Base-by-base conservation (phyloP, 1,140 invertebrate genomes). In the Reticulitermes speratus region DNA sequence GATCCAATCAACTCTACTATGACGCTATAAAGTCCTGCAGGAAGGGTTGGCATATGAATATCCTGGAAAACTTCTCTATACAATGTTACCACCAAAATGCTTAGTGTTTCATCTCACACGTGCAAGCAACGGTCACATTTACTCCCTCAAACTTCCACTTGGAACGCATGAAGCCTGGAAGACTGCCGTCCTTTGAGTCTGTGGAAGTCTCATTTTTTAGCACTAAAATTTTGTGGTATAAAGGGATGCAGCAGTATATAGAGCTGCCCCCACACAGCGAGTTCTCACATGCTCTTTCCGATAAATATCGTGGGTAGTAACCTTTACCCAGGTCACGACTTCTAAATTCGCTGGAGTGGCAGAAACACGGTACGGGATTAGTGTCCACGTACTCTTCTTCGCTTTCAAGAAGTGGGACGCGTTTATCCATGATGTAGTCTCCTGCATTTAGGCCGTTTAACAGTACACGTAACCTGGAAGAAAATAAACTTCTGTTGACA, bases 231-330 rank as follows among this genome's bases (percentile, higher is more conserved):
- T 11, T 83, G 12, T 83, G 25, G 16, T 83, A n/a, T 0, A 23
- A 9, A 0, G 82, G 38, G 23, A 9, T 3, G 14, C 82, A 83
- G 44, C 45, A 48, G 45, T 48, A 84, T 9, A 32, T 21, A 2
- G 83, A 32, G 38, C 65, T 86, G 0, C 86, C 59, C 44, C 89
- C 89, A 25, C 69, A 83, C 7, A 82, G 65, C 5, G 84, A 23
- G 44, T 87, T 87, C 75, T 38, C 38, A 38, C 89, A 90, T 16
- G 84, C 82, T 2, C 86, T 88, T 0, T 86, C 86, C 19, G 87
- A 86, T 19, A 89, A 81, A 81, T 87, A 89, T 87, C 89, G 87
- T 7, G 89, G 89, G 85, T 86, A 89, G 85, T 87, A 88, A 3
- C 69, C 83, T 59, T 30, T 85, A 82, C 89, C 89, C n/a, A 89